These are phyloP conservation scores for Polietes domitor DNA, from an alignment of 2,888 invertebrate genomes.

Conservation along the genomic window DNA sequence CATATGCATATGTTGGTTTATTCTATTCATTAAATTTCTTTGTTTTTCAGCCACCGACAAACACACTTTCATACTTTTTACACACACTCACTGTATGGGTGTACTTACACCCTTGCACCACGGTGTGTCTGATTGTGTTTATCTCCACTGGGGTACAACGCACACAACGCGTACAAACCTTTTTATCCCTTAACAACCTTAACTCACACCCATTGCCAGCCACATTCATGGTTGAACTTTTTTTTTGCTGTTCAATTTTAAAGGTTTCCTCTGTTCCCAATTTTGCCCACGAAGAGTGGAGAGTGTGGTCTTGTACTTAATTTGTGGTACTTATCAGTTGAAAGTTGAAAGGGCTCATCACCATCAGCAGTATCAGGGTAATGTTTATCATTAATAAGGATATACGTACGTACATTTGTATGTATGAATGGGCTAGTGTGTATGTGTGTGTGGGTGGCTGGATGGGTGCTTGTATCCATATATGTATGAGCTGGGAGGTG, in stretches of 20 bases:
- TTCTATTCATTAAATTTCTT: conserved; percentile 58
- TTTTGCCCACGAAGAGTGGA: conserved; percentile 5
- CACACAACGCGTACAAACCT: background rate
- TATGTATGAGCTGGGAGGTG: background rate
- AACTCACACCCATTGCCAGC: conserved; percentile 27
- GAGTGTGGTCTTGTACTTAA: conserved; percentile 53
- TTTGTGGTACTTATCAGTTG: conserved; percentile 52
- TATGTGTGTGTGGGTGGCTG: conserved; percentile 5
- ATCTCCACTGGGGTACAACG: background rate
- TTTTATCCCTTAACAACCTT: conserved; percentile 38
- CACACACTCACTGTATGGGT: conserved; percentile 29
- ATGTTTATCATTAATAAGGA: conserved; percentile 42
- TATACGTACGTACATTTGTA: background rate
- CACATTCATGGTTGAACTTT: no score
- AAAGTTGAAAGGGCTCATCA: conserved; percentile 45
- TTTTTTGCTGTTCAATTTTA: conserved; percentile 14
- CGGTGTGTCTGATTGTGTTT: conserved; percentile 13
- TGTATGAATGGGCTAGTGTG: background rate
- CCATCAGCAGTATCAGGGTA: conserved; percentile 25
- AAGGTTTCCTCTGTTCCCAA: background rate
- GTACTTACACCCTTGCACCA: conserved; percentile 38
- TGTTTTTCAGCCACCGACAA: conserved; percentile 40
- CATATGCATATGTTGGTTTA: conserved; percentile 37
- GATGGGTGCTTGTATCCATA: conserved; percentile 9
- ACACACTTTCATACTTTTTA: conserved; percentile 11